These are phyloP conservation scores for zebrafish (Danio rerio) DNA, from an alignment of 2,113 vertebrate species.

Conservation along the genomic window DNA sequence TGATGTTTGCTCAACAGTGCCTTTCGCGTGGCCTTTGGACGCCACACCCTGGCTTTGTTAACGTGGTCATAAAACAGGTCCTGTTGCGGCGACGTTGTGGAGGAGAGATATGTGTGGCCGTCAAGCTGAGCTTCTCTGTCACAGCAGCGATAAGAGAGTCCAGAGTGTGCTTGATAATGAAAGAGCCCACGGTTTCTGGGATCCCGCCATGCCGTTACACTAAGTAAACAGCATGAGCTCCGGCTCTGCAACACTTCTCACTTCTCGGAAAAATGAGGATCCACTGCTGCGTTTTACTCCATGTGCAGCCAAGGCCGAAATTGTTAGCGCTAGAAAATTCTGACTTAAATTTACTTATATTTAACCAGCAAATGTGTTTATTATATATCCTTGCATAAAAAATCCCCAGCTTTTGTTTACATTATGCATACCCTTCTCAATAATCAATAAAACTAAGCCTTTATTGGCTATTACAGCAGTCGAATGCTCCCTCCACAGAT, in stretches of 20 bases:
- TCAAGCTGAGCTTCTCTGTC: slow-evolving; percentile 38
- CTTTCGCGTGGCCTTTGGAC: slow-evolving; percentile 75
- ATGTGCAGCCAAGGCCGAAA: too few relatives aligned
- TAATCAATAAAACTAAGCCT: too few relatives aligned
- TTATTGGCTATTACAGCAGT: too few relatives aligned
- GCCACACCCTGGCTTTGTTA: slow-evolving; percentile 70
- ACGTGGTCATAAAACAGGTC: slow-evolving; percentile 65
- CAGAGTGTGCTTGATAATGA: slow-evolving; percentile 36
- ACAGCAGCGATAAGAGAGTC: slow-evolving; percentile 55
- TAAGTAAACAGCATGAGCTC: slow-evolving; percentile 57
- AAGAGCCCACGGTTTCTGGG: slow-evolving; percentile 42
- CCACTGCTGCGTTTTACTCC: too few relatives aligned
- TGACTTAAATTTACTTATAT: too few relatives aligned
- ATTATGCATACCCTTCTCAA: too few relatives aligned
- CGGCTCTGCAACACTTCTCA: not conserved
- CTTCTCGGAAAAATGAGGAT: not conserved
- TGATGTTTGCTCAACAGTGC: slow-evolving; percentile 67
- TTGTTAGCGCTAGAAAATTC: too few relatives aligned
- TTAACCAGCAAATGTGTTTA: not conserved
- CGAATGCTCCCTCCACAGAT: too few relatives aligned
- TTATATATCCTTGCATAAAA: too few relatives aligned
- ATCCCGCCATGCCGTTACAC: slow-evolving; percentile 55
- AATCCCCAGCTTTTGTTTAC: too few relatives aligned
- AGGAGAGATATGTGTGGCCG: slow-evolving; percentile 7
- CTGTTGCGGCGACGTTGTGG: slow-evolving; percentile 22